These are phyloP conservation scores for Spatulosminthurus flaviceps DNA, from an alignment of 2,888 invertebrate genomes.

Conservation along the genomic window DNA sequence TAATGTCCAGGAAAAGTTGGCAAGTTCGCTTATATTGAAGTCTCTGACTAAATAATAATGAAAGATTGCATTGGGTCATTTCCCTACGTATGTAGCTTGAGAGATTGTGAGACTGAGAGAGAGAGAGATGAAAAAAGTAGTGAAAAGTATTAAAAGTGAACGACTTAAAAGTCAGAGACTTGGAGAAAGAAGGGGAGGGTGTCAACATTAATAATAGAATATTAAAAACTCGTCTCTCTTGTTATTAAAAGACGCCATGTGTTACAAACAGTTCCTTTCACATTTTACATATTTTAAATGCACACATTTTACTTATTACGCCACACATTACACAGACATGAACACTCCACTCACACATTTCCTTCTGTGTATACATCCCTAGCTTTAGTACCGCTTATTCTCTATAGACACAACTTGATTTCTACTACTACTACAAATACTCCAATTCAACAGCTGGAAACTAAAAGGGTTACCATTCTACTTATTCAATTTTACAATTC, in stretches of 20 bases:
- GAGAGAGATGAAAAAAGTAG: neutral
- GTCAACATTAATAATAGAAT: conserved; percentile 56
- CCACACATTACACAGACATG: conserved; percentile 13
- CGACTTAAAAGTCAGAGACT: conserved; percentile 40
- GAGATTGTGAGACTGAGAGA: neutral
- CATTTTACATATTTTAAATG: conserved; percentile 47
- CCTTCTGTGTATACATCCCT: neutral
- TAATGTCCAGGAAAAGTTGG: neutral
- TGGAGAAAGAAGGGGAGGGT: conserved; percentile 46
- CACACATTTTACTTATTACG: conserved; percentile 39
- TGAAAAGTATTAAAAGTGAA: conserved; percentile 34
- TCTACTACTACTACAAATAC: neutral
- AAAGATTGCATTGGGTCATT: neutral
- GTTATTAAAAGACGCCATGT: conserved; percentile 49
- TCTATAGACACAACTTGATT: too few relatives aligned
- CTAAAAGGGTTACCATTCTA: neutral
- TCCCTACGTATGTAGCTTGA: neutral
- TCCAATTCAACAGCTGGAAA: conserved; percentile 14
- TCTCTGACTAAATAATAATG: conserved; percentile 7
- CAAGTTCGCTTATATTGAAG: conserved; percentile 21
- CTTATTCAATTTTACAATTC: conserved; percentile 36
- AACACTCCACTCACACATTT: conserved; percentile 7
- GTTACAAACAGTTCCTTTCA: conserved; percentile 44
- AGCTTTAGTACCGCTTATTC: neutral
- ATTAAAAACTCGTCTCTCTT: conserved; percentile 49